Conservation (phyloP, 2,797 vertebrate genomes). For the Sebastes minor region DNA sequence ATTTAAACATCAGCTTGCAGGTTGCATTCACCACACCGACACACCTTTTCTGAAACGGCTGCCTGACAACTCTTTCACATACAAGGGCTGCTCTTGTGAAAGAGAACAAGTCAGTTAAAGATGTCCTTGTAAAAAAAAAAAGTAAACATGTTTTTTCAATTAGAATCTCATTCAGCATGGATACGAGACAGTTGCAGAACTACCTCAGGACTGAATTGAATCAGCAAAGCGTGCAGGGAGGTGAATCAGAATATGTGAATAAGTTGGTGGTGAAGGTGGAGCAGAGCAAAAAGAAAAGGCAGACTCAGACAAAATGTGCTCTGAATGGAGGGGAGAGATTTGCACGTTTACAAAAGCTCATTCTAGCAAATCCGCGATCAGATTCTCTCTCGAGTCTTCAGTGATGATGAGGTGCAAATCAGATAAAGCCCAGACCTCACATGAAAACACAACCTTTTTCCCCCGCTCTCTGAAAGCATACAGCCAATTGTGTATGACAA, state of each 20-base stretch:
- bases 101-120: constrained; percentile 51
- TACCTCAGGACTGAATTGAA: constrained; percentile 34
- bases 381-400: constrained; percentile 28
- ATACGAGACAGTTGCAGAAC: constrained; percentile 13
- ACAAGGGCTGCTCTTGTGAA: constrained; percentile 20
- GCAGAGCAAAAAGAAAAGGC: constrained; percentile 34
- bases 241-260: constrained; percentile 32
- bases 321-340: constrained; percentile 3
- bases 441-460: constrained; percentile 44
- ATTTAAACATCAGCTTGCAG: constrained; percentile 32
- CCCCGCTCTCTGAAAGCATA: constrained; percentile 40
- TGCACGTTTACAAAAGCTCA: constrained; percentile 45
- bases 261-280: not conserved
- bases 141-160: constrained; percentile 20
- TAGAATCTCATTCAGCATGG: constrained; percentile 26
- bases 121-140: constrained; percentile 33
- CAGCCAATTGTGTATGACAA: constrained; percentile 67
- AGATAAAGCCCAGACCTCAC: constrained; percentile 49
- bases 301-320: constrained; percentile 22
- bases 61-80: constrained; percentile 35
- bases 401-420: constrained; percentile 45
- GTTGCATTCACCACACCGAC: constrained; percentile 14
- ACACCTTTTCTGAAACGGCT: constrained; percentile 31
- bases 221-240: constrained; percentile 27
- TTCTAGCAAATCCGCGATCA: constrained; percentile 31